phyloP scores from a whole-genome alignment of 1,140 invertebrate species.

The Oreohelix idahoensis region DNA sequence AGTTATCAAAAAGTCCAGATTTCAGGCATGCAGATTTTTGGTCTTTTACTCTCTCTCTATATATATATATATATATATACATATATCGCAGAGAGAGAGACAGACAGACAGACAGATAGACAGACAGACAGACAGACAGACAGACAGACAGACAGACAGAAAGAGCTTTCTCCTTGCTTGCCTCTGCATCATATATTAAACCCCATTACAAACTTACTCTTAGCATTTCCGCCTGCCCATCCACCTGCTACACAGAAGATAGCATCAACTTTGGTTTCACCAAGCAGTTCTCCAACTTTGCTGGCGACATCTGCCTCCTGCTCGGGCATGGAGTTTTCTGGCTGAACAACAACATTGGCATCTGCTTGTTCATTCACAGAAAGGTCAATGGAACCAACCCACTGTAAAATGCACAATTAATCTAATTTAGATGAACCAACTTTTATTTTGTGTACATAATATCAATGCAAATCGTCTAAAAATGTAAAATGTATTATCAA shows the following conservation, averaged over 20 bases:
- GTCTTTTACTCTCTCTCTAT: too few species aligned
- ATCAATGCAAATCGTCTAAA: too few species aligned
- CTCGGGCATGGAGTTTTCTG: conserved; percentile 82
- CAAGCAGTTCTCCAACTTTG: conserved; percentile 61
- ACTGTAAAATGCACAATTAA: conserved; percentile 76
- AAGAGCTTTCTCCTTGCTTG: too few species aligned
- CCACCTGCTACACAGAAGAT: conserved; percentile 98
- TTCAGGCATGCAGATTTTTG: too few species aligned
- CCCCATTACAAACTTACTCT: conserved; percentile 66
- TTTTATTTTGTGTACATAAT: too few species aligned
- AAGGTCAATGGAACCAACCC: conserved; percentile 95
- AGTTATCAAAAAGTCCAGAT: background rate
- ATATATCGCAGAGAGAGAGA: too few species aligned
- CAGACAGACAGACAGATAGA: too few species aligned
- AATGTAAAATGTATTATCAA: too few species aligned
- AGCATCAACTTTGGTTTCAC: conserved; percentile 87
- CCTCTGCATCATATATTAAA: conserved; percentile 2
- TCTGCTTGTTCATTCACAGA: conserved; percentile 90
- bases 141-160: too few species aligned
- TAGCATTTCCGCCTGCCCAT: conserved; percentile 92
- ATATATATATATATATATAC: too few species aligned
- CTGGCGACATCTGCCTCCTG: conserved; percentile 77
- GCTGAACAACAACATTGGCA: conserved; percentile 88
- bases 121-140: too few species aligned
- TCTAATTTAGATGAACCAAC: background rate